Base-by-base conservation (phyloP, 2,797 vertebrate species). In the Sebastes hubbsi region DNA sequence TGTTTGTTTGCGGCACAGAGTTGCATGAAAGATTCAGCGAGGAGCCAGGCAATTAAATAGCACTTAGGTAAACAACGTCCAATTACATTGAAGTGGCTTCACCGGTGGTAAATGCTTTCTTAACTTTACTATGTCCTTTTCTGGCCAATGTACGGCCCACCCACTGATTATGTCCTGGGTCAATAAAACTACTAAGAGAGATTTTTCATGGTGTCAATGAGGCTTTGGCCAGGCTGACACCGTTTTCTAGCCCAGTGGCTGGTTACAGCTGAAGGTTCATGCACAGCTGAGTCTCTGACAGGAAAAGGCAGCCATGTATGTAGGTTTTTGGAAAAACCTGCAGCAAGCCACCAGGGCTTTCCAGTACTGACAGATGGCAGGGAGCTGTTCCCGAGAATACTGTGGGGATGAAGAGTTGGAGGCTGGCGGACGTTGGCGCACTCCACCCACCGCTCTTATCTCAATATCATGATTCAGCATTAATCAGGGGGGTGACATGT, bases 301-400 rank as follows among this genome's bases (percentile, higher is more conserved):
- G 87, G 79, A 82, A 91, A 85, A 90, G 81, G 89, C 90, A 92
- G 91, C 80, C 90, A 88, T 91, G 90, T 87, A 89, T 88, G 80
- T 80, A 90, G 91, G 80, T 89, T 89, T 86, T 89, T 86, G 83
- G 78, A 88, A 90, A 91, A 90, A 86, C 80, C 83, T 82, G 83
- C 89, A 82, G 84, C 82, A 95, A 92, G 82, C 86, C 93, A 92
- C 91, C 78, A 60, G 87, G 86, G 91, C 90, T 92, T 95, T 92
- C 90, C 92, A 91, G 80, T 65, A 79, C 86, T 92, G 94, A 94
- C 93, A 95, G 93, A 95, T 96, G 94, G 94, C 89, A 79, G 75
- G 30, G 87, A 93, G 90, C 80, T 82, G 77, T 85, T 93, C 87
- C 86, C 67, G 72, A 88, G 82, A 83, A 87, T 67, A 59, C 68